Evolutionary conservation across 1,140 invertebrate genomes (phyloP), one percentile per base, ranked within the genome.

Genomic region (Drosophila pseudoobscura): DNA sequence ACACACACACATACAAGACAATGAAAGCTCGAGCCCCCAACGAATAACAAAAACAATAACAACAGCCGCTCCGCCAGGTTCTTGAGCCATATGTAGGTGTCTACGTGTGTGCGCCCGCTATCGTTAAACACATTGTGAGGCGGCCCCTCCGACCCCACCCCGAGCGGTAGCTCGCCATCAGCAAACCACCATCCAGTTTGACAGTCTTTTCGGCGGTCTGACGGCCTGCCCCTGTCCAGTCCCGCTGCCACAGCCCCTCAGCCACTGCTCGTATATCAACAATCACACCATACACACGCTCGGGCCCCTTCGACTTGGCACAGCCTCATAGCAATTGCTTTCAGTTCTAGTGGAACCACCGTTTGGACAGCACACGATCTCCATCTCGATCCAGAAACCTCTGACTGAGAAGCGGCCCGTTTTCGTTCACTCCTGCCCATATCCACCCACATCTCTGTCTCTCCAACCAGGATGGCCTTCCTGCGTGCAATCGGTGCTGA

Each of bases 261-360:
- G 35, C 1, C 57, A 24, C 41, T 41, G 54, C 60, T 85, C 69
- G 82, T 85, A 85, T 87, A 85, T 87, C 78, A 87, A 87, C 82
- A 87, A 88, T 87, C 82, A 78, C 74, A 80, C 77, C 82, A 87
- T 24, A 58, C 47, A 58, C 44, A 43, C 15, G 31, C 41, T 47
- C 44, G 70, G 64, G 45, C 66, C 72, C 41, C 50, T 24, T 39
- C 39, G 69, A 70, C 57, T 60, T 70, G 64, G 52, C 60, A 69
- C 84, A 74, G 64, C 78, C 65, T 78, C 75, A 75, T 44, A 75
- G 71, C 46, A 58, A 55, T 70, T 80, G 80, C 58, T 71, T 88
- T 90, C 75, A 90, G 89, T 90, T 90, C 64, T 80, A 89, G 84
- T 87, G 70, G 73, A 78, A 68, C 84, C 89, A 78, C 62, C 74